Conservation (phyloP, 2,113 vertebrate species). For the Dicaeum eximium region DNA sequence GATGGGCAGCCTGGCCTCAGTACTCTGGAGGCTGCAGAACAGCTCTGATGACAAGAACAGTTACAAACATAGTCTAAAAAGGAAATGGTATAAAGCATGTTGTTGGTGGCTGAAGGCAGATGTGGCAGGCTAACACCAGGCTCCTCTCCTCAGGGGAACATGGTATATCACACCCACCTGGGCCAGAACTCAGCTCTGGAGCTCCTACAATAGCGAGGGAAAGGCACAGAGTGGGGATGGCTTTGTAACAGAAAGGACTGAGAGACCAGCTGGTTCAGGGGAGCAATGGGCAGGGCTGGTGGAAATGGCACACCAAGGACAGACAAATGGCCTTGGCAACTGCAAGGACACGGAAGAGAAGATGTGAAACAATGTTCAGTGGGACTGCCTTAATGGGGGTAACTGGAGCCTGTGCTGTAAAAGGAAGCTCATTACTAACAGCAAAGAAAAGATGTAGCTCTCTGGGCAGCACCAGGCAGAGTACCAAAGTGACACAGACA, state of each 20-base stretch:
- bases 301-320: background rate
- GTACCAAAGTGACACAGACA: background rate
- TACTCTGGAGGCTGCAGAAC: background rate
- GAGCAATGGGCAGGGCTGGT: background rate
- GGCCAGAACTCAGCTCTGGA: background rate
- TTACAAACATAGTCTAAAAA: background rate
- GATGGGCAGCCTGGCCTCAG: background rate
- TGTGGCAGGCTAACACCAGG: background rate
- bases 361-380: background rate
- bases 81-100: background rate
- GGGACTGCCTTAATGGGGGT: background rate
- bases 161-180: no score
- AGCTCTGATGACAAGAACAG: background rate
- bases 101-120: background rate
- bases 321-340: background rate
- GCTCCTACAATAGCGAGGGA: rapidly evolving
- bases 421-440: background rate
- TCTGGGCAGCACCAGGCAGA: background rate
- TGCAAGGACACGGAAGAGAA: background rate
- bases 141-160: background rate
- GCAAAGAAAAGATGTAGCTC: background rate
- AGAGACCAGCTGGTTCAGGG: background rate
- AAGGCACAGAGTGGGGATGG: background rate
- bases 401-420: background rate
- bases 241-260: background rate